These are phyloP conservation scores for Dusona sp. DNA, from an alignment of 2,888 invertebrate genomes.

Conservation along the genomic window DNA sequence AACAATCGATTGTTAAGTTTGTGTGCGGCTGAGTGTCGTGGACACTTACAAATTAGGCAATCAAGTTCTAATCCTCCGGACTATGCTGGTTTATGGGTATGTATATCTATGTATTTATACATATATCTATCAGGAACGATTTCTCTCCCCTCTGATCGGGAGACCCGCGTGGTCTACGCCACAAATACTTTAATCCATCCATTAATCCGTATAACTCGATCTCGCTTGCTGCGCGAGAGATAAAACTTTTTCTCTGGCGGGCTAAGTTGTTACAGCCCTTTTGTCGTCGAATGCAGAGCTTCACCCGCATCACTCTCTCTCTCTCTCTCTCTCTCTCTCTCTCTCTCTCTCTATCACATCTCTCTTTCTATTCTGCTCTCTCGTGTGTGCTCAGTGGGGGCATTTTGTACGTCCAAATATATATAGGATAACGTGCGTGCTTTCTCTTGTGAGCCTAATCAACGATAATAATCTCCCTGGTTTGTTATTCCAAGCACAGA, in stretches of 20 bases:
- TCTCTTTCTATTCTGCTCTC: constrained; percentile 29
- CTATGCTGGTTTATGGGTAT: constrained; percentile 51
- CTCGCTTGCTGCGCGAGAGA: constrained; percentile 74
- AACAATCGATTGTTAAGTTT: constrained; percentile 83
- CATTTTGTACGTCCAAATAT: constrained; percentile 12
- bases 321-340: constrained; percentile 19
- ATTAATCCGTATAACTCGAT: constrained; percentile 80
- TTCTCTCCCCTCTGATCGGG: constrained; percentile 79
- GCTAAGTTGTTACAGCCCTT: constrained; percentile 81
- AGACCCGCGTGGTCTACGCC: constrained; percentile 65
- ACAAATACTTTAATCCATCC: constrained; percentile 84
- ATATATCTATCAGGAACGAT: constrained; percentile 71
- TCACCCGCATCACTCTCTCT: constrained; percentile 60
- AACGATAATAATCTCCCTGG: constrained; percentile 61
- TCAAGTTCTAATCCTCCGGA: constrained; percentile 83
- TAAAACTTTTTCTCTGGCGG: constrained; percentile 81
- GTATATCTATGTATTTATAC: constrained; percentile 25
- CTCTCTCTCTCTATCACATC: constrained; percentile 16
- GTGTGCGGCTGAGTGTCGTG: constrained; percentile 77
- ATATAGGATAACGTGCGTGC: constrained; percentile 34
- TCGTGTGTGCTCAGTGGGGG: constrained; percentile 9
- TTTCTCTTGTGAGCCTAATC: constrained; percentile 59
- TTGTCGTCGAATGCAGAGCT: constrained; percentile 79
- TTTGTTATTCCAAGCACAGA: constrained; percentile 49
- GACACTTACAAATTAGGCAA: constrained; percentile 85